Conservation (phyloP, 1,140 invertebrate genomes). For the Sarcophaga peregrina region DNA sequence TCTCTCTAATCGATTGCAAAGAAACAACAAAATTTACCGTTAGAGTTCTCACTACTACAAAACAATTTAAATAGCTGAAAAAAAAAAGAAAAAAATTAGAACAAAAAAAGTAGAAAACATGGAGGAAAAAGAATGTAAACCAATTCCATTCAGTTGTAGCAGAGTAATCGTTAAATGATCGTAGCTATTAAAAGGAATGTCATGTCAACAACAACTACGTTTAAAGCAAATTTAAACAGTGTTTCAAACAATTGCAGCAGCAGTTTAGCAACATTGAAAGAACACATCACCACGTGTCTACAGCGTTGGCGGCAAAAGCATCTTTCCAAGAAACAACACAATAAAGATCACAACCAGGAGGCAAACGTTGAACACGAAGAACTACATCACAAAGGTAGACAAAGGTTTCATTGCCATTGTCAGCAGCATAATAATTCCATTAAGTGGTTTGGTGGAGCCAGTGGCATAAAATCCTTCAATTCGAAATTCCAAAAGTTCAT, state of each 20-base stretch:
- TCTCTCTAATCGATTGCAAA: too few species aligned
- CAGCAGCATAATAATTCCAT: neutral
- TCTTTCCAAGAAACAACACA: conserved; percentile 13
- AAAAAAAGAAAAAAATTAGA: neutral
- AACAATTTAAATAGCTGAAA: neutral
- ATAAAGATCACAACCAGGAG: conserved; percentile 11
- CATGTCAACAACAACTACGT: conserved; percentile 43
- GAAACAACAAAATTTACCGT: neutral
- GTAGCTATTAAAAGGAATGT: neutral
- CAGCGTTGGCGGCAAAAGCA: conserved; percentile 52
- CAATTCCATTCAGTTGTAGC: conserved; percentile 29
- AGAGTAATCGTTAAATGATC: conserved; percentile 27
- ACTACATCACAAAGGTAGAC: too few species aligned
- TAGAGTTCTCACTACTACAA: neutral
- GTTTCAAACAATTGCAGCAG: conserved; percentile 56
- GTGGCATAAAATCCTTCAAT: neutral
- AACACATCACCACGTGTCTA: conserved; percentile 62
- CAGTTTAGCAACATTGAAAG: conserved; percentile 52
- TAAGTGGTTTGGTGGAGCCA: neutral
- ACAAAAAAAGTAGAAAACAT: too few species aligned
- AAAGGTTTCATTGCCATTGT: conserved; percentile 17
- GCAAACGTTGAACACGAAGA: conserved; percentile 13
- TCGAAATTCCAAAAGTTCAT: conserved; percentile 13
- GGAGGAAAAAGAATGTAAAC: neutral
- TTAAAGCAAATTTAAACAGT: conserved; percentile 61